A percentile compares a stretch with the other conserved stretches of the same genome.
Evolutionary conservation across 1,140 invertebrate genomes (phyloP).

Genomic region (Camponotus vicinus): DNA sequence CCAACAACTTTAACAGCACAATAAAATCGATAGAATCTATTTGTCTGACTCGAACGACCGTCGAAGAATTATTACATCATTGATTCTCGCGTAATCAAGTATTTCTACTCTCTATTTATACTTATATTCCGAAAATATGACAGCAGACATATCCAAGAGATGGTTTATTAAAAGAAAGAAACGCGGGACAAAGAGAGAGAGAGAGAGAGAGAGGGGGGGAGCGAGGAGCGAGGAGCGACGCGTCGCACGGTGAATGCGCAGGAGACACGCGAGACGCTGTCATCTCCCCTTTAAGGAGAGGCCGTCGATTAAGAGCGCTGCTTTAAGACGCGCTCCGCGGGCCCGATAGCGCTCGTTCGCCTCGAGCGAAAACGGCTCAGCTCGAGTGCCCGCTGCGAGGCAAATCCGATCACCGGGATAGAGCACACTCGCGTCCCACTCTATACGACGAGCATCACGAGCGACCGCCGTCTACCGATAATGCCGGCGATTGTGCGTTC

Average conservation of each 20-base stretch:
- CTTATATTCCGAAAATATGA: neutral
- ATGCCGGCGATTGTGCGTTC: slow-evolving; percentile 54
- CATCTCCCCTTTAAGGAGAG: slow-evolving; percentile 48
- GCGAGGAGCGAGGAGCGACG: neutral
- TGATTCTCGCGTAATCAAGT: neutral
- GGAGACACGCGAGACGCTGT: slow-evolving; percentile 11
- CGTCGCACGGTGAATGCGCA: neutral
- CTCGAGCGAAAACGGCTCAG: slow-evolving; percentile 27
- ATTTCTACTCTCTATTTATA: neutral
- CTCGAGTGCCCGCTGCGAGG: slow-evolving; percentile 57
- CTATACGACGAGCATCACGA: neutral
- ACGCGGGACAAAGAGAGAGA: no score
- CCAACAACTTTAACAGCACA: slow-evolving; percentile 6
- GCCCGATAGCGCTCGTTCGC: slow-evolving; percentile 21
- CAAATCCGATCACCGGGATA: slow-evolving; percentile 50
- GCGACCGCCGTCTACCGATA: slow-evolving; percentile 37
- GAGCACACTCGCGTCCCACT: slow-evolving; percentile 39
- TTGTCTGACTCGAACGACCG: neutral
- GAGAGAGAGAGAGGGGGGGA: no score
- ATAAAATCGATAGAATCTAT: slow-evolving; percentile 16
- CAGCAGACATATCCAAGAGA: neutral
- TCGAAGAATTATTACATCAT: neutral
- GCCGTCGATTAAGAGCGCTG: slow-evolving; percentile 39
- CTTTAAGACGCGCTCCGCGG: slow-evolving; percentile 30
- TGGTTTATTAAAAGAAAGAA: neutral